Conservation (phyloP, 2,113 vertebrate genomes). For the Oncorhynchus clarkii region DNA sequence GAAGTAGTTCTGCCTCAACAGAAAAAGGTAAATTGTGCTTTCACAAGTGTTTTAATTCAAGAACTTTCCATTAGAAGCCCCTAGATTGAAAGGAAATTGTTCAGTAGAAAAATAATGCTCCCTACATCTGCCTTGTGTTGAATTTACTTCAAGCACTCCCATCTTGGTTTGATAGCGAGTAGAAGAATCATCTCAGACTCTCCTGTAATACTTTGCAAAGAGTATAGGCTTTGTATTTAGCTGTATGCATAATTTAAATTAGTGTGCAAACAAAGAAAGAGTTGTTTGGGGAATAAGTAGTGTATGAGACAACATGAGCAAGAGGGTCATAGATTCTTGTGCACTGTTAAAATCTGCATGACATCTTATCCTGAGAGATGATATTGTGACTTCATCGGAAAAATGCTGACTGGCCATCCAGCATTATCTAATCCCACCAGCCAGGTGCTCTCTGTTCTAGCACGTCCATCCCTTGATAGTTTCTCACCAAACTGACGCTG, state of each 20-base stretch:
- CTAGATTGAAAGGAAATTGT: constrained; percentile 63
- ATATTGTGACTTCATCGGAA: neutral
- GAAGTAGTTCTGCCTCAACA: constrained; percentile 53
- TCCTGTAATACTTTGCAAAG: neutral
- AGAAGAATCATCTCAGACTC: neutral
- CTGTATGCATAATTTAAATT: neutral
- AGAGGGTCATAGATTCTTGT: no score
- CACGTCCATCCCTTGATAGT: neutral
- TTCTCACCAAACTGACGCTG: neutral
- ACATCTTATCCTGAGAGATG: neutral
- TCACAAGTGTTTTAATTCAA: constrained; percentile 72
- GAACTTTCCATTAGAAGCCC: constrained; percentile 61
- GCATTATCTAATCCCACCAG: neutral
- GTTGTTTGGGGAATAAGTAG: no score
- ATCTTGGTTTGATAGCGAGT: neutral
- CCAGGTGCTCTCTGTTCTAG: neutral
- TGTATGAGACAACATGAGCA: no score
- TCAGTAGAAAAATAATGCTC: constrained; percentile 69
- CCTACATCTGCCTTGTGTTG: constrained; percentile 66
- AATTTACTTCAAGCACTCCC: constrained; percentile 35
- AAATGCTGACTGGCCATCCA: neutral
- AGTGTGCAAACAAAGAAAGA: neutral
- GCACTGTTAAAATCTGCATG: neutral
- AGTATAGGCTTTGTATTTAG: neutral
- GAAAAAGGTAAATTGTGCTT: constrained; percentile 59